Percentiles rank a stretch among this genome's conserved stretches.
Conservation (phyloP, 2,888 invertebrate genomes). For the Metellina segmentata region DNA sequence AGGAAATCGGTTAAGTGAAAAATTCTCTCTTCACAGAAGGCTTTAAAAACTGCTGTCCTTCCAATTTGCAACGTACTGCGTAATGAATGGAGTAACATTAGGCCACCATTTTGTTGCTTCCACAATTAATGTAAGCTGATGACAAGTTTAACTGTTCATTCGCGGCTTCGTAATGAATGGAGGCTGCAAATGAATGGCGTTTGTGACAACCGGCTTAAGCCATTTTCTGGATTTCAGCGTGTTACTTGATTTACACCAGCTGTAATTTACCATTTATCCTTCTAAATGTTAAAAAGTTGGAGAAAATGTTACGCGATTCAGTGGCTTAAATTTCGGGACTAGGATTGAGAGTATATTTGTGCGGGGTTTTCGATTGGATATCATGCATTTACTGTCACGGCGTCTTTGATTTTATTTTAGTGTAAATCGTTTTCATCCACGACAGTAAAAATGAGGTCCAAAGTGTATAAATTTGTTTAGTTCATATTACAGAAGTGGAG, state of each 20-base stretch:
- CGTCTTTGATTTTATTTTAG: too few species aligned
- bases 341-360: too few species aligned
- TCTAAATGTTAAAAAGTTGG: background rate
- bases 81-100: constrained; percentile 48
- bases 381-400: too few species aligned
- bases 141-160: constrained; percentile 63
- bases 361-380: too few species aligned
- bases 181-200: constrained; percentile 39
- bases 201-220: constrained; percentile 36
- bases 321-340: too few species aligned
- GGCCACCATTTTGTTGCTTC: constrained; percentile 35
- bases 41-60: constrained; percentile 14
- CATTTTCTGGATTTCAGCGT: constrained; percentile 17
- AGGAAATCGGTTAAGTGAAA: constrained; percentile 17
- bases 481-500: too few species aligned
- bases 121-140: constrained; percentile 49
- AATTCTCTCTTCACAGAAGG: constrained; percentile 11
- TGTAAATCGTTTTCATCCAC: too few species aligned
- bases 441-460: too few species aligned
- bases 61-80: background rate
- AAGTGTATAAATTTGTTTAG: too few species aligned
- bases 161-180: constrained; percentile 45
- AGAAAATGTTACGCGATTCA: background rate
- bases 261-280: constrained; percentile 12
- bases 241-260: constrained; percentile 51